These are phyloP conservation scores for Microtus oregoni DNA, from an alignment of 2,113 vertebrate genomes.

Conservation along the genomic window DNA sequence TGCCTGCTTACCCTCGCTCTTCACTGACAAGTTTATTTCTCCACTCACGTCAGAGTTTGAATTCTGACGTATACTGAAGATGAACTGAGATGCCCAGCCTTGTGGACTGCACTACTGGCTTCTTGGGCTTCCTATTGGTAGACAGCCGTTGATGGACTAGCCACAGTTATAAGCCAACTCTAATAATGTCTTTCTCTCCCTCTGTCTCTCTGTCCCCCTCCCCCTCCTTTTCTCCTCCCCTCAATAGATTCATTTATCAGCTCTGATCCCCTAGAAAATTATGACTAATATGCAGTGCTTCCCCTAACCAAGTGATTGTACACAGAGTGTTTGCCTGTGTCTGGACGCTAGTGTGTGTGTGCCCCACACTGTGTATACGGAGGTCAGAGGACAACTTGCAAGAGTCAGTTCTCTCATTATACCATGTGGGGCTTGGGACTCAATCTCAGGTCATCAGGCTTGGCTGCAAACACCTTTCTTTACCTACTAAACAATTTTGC, in stretches of 20 bases:
- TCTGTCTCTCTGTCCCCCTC: no score
- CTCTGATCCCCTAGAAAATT: not conserved
- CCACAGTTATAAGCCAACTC: not conserved
- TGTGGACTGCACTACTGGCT: no score
- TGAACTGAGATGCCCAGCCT: not conserved
- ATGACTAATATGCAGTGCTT: no score
- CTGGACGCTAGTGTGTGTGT: accelerated
- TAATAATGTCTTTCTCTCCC: not conserved
- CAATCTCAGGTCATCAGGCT: no score
- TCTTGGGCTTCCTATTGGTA: not conserved
- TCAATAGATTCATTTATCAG: not conserved
- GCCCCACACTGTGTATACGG: no score
- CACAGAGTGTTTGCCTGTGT: not conserved
- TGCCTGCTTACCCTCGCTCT: not conserved
- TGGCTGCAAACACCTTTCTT: no score
- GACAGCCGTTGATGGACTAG: no score
- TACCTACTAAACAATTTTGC: no score
- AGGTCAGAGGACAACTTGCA: no score
- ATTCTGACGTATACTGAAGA: not conserved
- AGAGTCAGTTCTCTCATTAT: no score
- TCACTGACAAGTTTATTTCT: not conserved
- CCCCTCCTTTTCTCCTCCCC: no score
- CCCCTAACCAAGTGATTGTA: not conserved
- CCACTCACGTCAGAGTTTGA: not conserved
- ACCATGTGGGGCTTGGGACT: no score